These are phyloP conservation scores for Ifrita kowaldi DNA, from an alignment of 2,113 vertebrate genomes.

Conservation along the genomic window DNA sequence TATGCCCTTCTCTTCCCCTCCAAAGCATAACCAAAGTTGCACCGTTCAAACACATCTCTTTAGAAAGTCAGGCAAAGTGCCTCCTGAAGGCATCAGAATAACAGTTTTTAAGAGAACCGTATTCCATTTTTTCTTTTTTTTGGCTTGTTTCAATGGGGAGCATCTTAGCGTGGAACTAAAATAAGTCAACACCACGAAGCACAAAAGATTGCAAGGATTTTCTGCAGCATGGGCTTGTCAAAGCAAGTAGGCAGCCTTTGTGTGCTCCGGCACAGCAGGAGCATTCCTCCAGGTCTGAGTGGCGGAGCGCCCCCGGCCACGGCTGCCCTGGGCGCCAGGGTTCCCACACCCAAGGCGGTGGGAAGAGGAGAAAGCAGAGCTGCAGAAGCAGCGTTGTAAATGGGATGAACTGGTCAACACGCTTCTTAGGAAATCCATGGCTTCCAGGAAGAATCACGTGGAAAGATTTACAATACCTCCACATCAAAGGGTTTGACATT, in stretches of 20 bases:
- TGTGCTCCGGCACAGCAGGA: conserved; percentile 19
- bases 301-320: background rate
- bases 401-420: conserved; percentile 18
- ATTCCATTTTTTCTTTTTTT: background rate
- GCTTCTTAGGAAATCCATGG: background rate
- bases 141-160: background rate
- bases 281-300: conserved; percentile 31
- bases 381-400: conserved; percentile 1
- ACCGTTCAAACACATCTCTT: background rate
- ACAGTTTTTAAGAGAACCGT: background rate
- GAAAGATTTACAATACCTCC: conserved; percentile 32
- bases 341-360: conserved; percentile 36
- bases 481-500: conserved; percentile 6
- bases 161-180: conserved; percentile 31
- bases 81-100: background rate
- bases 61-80: background rate
- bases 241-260: conserved; percentile 58
- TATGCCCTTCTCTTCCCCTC: background rate
- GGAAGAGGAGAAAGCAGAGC: conserved; percentile 11
- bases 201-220: conserved; percentile 56
- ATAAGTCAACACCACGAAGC: conserved; percentile 26
- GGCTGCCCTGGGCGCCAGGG: background rate
- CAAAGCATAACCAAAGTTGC: background rate
- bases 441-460: conserved; percentile 28
- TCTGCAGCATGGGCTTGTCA: conserved; percentile 50